phyloP scores from a whole-genome alignment of 2,113 vertebrate species.

The Hippocampus guttulatus region DNA sequence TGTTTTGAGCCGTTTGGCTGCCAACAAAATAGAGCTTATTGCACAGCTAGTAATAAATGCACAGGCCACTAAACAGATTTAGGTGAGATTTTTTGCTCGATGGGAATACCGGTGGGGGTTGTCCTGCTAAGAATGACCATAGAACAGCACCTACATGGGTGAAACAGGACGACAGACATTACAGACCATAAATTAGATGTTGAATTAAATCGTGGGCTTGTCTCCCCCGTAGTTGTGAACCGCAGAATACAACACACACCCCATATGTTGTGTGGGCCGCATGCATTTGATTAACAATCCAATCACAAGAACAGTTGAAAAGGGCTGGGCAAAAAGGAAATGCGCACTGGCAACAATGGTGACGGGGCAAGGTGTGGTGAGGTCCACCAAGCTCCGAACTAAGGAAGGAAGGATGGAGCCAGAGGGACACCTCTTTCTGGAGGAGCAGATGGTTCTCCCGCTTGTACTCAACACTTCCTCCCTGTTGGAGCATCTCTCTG shows the following conservation, averaged over 20 bases:
- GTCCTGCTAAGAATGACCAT: neutral
- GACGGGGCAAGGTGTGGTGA: slow-evolving; percentile 30
- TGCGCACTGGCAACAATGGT: slow-evolving; percentile 11
- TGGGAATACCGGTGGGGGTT: slow-evolving; percentile 11
- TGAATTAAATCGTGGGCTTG: neutral
- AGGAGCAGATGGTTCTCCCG: slow-evolving; percentile 72
- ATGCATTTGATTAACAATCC: neutral
- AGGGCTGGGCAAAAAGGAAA: neutral
- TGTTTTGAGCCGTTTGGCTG: slow-evolving; percentile 19
- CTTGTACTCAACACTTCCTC: slow-evolving; percentile 66
- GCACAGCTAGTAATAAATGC: slow-evolving; percentile 5
- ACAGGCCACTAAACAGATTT: slow-evolving; percentile 1
- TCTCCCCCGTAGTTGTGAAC: neutral
- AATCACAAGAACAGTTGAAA: neutral
- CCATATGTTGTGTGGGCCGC: neutral
- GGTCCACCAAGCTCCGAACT: slow-evolving; percentile 30
- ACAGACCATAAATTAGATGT: neutral
- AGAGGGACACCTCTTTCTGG: slow-evolving; percentile 9
- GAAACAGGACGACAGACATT: neutral
- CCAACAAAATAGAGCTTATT: slow-evolving; percentile 14
- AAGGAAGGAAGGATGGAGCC: slow-evolving; percentile 3
- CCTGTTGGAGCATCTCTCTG: slow-evolving; percentile 68
- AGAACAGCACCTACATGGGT: neutral
- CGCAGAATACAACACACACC: neutral
- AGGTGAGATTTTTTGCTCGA: slow-evolving; percentile 1